A percentile compares a stretch with the other conserved stretches of the same genome.
Evolutionary conservation across 2,888 invertebrate genomes (phyloP).

Genomic region (Clitarchus hookeri): DNA sequence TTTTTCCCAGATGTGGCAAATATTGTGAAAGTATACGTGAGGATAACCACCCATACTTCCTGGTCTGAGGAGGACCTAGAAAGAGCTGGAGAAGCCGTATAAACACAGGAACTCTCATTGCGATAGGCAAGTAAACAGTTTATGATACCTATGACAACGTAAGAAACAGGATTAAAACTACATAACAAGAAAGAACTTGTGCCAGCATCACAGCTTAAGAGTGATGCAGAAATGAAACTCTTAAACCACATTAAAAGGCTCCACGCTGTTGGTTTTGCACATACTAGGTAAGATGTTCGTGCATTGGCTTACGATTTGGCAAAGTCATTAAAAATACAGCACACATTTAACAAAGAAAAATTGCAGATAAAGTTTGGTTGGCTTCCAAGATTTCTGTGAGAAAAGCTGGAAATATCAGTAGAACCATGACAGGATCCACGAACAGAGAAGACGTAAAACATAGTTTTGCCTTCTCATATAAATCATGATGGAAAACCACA

Average conservation of each 20-base stretch:
- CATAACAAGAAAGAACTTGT: neutral
- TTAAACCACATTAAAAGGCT: neutral
- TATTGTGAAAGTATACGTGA: too few species aligned
- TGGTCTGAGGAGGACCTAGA: too few species aligned
- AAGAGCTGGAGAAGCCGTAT: too few species aligned
- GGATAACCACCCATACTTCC: too few species aligned
- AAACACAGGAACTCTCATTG: too few species aligned
- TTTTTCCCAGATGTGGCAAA: too few species aligned
- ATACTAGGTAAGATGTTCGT: neutral
- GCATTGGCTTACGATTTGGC: conserved; percentile 47
- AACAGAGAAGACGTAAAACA: conserved; percentile 46
- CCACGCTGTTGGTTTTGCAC: neutral
- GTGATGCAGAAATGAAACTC: conserved; percentile 11
- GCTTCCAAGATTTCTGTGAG: conserved; percentile 44
- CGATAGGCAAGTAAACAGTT: neutral
- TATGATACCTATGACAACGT: neutral
- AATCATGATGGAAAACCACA: conserved; percentile 45
- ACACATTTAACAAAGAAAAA: conserved; percentile 46
- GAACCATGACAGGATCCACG: conserved; percentile 43
- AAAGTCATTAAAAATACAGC: conserved; percentile 41
- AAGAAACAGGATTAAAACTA: neutral
- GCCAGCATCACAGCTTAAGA: neutral
- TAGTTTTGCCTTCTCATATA: conserved; percentile 46
- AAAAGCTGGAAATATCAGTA: conserved; percentile 47
- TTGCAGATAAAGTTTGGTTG: conserved; percentile 47